phyloP scores from a whole-genome alignment of 2,888 invertebrate species.

The Eristalis intricaria region DNA sequence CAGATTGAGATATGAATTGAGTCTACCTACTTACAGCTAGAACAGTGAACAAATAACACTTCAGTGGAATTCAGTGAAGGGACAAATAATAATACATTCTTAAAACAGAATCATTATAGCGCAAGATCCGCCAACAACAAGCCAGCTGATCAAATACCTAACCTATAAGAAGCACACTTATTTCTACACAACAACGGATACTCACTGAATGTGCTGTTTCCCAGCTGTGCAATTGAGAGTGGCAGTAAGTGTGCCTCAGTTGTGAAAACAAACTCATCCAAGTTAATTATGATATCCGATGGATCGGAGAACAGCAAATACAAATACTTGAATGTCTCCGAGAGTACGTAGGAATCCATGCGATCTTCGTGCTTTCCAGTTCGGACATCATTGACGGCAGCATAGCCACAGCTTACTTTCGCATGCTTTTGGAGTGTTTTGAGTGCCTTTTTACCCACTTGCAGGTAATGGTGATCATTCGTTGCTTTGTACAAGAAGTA shows the following conservation, averaged over 20 bases:
- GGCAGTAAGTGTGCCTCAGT: conserved; percentile 98
- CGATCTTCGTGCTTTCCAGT: conserved; percentile 95
- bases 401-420: conserved; percentile 97
- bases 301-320: conserved; percentile 96
- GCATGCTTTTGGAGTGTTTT: conserved; percentile 94
- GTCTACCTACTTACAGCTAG: background rate
- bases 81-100: conserved; percentile 12
- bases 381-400: conserved; percentile 97
- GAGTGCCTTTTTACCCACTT: conserved; percentile 92
- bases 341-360: conserved; percentile 99
- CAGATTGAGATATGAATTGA: background rate
- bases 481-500: conserved; percentile 98
- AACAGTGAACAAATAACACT: conserved; percentile 1
- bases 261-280: conserved; percentile 94
- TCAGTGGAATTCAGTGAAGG: background rate
- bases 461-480: conserved; percentile 96
- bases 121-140: background rate
- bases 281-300: conserved; percentile 89
- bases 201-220: conserved; percentile 82
- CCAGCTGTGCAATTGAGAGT: conserved; percentile 87
- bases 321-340: conserved; percentile 98
- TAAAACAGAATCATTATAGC: conserved; percentile 38
- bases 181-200: conserved; percentile 56
- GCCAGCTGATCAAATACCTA: conserved; percentile 23
- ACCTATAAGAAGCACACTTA: conserved; percentile 41